Percentiles rank a stretch among this genome's conserved stretches.
Conservation (phyloP, 2,797 vertebrate genomes). For the Notamacropus eugenii region DNA sequence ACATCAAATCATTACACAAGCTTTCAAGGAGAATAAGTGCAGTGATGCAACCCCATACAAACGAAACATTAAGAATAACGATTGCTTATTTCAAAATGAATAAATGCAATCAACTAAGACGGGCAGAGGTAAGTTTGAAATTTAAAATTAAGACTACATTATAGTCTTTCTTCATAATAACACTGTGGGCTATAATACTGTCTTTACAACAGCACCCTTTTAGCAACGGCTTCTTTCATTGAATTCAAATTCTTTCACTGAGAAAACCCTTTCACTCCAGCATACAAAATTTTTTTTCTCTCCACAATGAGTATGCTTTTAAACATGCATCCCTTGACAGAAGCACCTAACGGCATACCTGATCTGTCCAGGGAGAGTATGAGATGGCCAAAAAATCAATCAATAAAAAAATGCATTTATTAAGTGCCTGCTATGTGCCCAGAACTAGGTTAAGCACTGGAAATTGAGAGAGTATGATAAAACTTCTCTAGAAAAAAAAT, state of each 20-base stretch:
- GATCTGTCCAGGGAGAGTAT: background rate
- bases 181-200: background rate
- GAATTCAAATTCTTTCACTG: constrained; percentile 42
- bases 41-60: background rate
- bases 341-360: background rate
- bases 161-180: constrained; percentile 10
- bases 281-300: background rate
- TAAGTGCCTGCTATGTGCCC: background rate
- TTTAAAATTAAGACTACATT: constrained; percentile 30
- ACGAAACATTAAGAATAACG: background rate
- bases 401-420: too few relatives aligned
- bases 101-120: constrained; percentile 37
- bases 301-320: background rate
- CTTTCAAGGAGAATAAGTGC: background rate
- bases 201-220: background rate
- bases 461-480: background rate
- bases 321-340: background rate
- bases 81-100: constrained; percentile 44
- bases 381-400: background rate
- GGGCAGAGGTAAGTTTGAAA: constrained; percentile 43
- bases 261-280: constrained; percentile 22
- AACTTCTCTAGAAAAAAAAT: constrained; percentile 15
- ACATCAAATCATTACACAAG: constrained; percentile 29
- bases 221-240: constrained; percentile 19
- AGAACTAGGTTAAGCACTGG: background rate